phyloP scores from a whole-genome alignment of 2,113 vertebrate genomes.

The Rhea pennata region DNA sequence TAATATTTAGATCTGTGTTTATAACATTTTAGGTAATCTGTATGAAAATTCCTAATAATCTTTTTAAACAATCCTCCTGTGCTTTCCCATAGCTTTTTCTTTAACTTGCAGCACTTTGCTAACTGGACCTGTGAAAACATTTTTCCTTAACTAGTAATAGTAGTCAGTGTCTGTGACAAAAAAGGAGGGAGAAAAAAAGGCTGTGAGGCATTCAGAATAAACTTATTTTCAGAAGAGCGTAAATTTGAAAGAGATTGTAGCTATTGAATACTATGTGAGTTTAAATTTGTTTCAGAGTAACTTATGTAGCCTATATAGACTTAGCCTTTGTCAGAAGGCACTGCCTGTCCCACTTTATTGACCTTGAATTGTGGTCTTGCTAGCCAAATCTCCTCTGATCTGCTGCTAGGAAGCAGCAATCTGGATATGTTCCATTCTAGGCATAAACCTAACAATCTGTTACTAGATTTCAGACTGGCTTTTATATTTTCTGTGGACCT shows the following conservation, averaged over 20 bases:
- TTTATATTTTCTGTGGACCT: accelerated
- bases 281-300: not conserved
- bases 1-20: not conserved
- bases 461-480: not conserved
- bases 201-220: not conserved
- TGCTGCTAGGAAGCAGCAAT: not conserved
- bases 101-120: not conserved
- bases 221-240: not conserved
- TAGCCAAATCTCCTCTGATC: not conserved
- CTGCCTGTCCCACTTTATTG: not conserved
- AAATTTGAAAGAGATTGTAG: not conserved
- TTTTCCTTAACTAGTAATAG: not conserved
- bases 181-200: not conserved
- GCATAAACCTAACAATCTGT: not conserved
- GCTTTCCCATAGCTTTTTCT: not conserved
- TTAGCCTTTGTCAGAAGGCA: not conserved
- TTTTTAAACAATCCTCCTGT: not conserved
- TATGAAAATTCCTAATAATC: not conserved
- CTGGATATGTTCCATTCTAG: not conserved
- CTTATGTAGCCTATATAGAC: not conserved
- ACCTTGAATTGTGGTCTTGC: not conserved
- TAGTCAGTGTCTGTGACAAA: not conserved
- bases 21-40: not conserved
- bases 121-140: not conserved
- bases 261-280: not conserved